phyloP scores from a whole-genome alignment of 2,113 vertebrate genomes.

The Plotosus lineatus region DNA sequence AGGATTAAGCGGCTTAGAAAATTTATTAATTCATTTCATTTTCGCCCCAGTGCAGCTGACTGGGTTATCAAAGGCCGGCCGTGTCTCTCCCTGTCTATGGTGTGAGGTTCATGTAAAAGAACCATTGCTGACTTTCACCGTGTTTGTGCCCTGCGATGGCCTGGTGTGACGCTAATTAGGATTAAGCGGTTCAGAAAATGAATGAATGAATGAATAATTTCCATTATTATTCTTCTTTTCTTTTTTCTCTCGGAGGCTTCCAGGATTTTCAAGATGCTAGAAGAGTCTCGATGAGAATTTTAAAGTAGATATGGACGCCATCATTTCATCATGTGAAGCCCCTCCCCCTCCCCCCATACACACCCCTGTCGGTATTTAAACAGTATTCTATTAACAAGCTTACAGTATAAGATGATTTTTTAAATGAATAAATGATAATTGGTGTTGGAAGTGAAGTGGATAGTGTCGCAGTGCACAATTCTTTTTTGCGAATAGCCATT shows the following conservation, averaged over 20 bases:
- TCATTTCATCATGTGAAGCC: neutral
- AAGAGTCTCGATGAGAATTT: neutral
- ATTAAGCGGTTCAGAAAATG: too few species aligned
- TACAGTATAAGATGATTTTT: neutral
- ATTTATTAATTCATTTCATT: too few species aligned
- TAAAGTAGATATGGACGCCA: neutral
- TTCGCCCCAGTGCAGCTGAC: too few species aligned
- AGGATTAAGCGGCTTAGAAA: too few species aligned
- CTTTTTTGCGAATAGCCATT: neutral
- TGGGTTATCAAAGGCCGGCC: too few species aligned
- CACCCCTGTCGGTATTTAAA: neutral
- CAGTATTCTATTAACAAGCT: neutral
- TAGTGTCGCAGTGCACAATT: too few species aligned
- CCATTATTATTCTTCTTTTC: fast-evolving
- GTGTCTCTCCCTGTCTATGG: too few species aligned
- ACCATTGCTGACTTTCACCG: too few species aligned
- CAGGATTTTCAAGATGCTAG: neutral
- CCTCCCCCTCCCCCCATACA: neutral
- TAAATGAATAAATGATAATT: neutral
- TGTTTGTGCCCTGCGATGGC: too few species aligned
- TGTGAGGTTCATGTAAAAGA: too few species aligned
- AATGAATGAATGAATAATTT: too few species aligned
- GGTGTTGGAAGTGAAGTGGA: neutral
- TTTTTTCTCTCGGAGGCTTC: neutral
- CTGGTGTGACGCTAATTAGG: too few species aligned